Evolutionary conservation across 2,888 invertebrate species (phyloP).

Genomic region (Horisme vitalbata): DNA sequence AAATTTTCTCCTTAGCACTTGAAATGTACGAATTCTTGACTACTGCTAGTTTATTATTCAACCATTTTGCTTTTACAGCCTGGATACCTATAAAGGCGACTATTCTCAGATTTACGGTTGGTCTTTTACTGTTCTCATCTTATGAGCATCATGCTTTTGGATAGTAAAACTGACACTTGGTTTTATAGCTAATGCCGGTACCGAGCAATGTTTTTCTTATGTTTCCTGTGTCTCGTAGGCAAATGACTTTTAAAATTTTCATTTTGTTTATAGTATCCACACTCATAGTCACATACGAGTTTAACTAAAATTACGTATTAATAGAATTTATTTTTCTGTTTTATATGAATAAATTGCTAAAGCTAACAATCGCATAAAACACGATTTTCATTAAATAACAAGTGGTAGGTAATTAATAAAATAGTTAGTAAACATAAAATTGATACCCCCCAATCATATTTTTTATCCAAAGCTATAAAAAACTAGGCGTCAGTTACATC

Average conservation of each 20-base stretch:
- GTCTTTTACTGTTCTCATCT: slow-evolving; percentile 61
- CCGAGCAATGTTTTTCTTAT: slow-evolving; percentile 63
- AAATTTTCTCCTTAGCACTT: neutral
- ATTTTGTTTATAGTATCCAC: neutral
- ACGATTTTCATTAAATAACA: slow-evolving; percentile 19
- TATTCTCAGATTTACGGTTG: slow-evolving; percentile 71
- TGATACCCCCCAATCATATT: slow-evolving; percentile 42
- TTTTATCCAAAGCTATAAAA: slow-evolving; percentile 46
- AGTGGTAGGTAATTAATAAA: slow-evolving; percentile 19
- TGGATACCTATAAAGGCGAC: slow-evolving; percentile 56
- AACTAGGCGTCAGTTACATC: slow-evolving; percentile 58
- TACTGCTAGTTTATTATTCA: slow-evolving; percentile 12
- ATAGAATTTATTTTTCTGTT: too few species aligned
- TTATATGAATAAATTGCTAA: neutral
- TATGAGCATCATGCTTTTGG: slow-evolving; percentile 58
- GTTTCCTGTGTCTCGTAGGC: slow-evolving; percentile 65
- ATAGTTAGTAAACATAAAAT: slow-evolving; percentile 36
- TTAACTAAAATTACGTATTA: too few species aligned
- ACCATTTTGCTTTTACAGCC: slow-evolving; percentile 43
- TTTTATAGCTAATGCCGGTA: slow-evolving; percentile 51
- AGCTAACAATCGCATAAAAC: slow-evolving; percentile 6
- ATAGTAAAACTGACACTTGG: slow-evolving; percentile 67
- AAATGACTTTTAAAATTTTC: slow-evolving; percentile 34
- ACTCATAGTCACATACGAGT: too few species aligned
- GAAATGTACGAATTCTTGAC: neutral